phyloP scores from a whole-genome alignment of 2,888 invertebrate genomes.

The Lomographa bimaculata region DNA sequence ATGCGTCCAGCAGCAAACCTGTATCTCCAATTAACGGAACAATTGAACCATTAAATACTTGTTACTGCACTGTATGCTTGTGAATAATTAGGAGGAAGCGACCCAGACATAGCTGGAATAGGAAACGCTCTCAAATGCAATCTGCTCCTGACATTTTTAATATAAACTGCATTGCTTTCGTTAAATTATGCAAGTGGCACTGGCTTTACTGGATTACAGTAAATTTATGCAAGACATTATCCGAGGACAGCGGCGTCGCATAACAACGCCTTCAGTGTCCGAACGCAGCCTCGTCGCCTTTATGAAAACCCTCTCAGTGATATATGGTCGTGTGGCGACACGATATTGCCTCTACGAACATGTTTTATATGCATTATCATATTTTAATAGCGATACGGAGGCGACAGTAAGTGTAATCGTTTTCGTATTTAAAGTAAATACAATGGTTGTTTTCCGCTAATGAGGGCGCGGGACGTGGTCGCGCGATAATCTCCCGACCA shows the following conservation, averaged over 20 bases:
- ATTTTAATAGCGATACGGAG: conserved; percentile 40
- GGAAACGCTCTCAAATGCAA: conserved; percentile 32
- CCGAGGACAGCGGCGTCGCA: conserved; percentile 74
- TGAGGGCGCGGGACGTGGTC: conserved; percentile 65
- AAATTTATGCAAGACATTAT: conserved; percentile 82
- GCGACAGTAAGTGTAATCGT: conserved; percentile 24
- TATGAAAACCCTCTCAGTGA: conserved; percentile 74
- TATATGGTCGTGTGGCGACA: conserved; percentile 69
- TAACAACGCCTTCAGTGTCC: conserved; percentile 80
- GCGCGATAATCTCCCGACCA: conserved; percentile 78
- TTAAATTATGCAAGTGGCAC: conserved; percentile 72
- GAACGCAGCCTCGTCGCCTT: conserved; percentile 59
- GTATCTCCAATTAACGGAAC: conserved; percentile 66
- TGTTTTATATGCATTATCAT: conserved; percentile 60
- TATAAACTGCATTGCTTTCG: conserved; percentile 63
- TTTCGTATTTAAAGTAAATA: conserved; percentile 41
- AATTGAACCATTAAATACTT: conserved; percentile 53
- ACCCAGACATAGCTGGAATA: conserved; percentile 25
- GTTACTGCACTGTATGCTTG: conserved; percentile 39
- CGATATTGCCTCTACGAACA: conserved; percentile 69
- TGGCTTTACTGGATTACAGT: conserved; percentile 74
- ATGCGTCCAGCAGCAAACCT: conserved; percentile 58
- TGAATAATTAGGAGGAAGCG: conserved; percentile 40
- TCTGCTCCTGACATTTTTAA: conserved; percentile 47
- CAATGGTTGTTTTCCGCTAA: conserved; percentile 67